Percentiles rank a stretch among this genome's conserved stretches.
Evolutionary conservation across 2,888 invertebrate species (phyloP).

Genomic region (Eurytoma adleriae): DNA sequence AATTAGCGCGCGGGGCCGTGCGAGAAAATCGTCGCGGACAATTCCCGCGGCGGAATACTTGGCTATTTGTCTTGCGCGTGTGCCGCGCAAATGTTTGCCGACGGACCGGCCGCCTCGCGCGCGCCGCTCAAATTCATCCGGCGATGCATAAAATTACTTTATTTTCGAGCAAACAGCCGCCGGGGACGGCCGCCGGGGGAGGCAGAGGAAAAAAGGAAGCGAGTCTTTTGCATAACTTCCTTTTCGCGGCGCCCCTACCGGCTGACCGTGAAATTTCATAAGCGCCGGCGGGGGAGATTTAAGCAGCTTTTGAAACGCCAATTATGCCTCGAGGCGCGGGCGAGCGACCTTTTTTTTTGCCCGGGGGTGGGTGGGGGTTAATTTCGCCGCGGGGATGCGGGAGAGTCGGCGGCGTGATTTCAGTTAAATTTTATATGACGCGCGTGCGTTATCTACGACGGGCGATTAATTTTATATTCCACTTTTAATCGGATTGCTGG

Average conservation of each 20-base stretch:
- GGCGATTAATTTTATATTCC: too few relatives aligned
- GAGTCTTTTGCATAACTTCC: slow-evolving; percentile 50
- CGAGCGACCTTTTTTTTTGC: background rate
- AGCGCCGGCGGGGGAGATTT: slow-evolving; percentile 25
- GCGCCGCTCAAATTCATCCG: slow-evolving; percentile 7
- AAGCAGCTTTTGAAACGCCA: slow-evolving; percentile 28
- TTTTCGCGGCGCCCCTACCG: slow-evolving; percentile 7
- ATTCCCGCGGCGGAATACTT: slow-evolving; percentile 2
- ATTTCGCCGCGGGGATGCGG: background rate
- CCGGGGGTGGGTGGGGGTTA: too few relatives aligned
- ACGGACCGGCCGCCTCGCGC: background rate
- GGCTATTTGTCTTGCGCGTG: slow-evolving; percentile 39
- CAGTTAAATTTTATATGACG: too few relatives aligned
- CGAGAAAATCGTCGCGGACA: slow-evolving; percentile 24
- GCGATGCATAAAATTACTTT: slow-evolving; percentile 47
- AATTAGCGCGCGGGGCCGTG: slow-evolving; percentile 24
- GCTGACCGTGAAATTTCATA: slow-evolving; percentile 48
- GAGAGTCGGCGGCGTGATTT: too few relatives aligned
- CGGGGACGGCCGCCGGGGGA: background rate
- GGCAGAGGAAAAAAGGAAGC: background rate
- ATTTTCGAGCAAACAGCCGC: slow-evolving; percentile 31
- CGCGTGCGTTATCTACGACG: too few relatives aligned
- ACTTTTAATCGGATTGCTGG: too few relatives aligned
- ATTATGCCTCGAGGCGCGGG: slow-evolving; percentile 24
- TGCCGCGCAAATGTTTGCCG: slow-evolving; percentile 27